Evolutionary conservation across 2,888 invertebrate species (phyloP), one percentile per base, ranked within the genome.

Genomic region (Frankliniella intonsa): DNA sequence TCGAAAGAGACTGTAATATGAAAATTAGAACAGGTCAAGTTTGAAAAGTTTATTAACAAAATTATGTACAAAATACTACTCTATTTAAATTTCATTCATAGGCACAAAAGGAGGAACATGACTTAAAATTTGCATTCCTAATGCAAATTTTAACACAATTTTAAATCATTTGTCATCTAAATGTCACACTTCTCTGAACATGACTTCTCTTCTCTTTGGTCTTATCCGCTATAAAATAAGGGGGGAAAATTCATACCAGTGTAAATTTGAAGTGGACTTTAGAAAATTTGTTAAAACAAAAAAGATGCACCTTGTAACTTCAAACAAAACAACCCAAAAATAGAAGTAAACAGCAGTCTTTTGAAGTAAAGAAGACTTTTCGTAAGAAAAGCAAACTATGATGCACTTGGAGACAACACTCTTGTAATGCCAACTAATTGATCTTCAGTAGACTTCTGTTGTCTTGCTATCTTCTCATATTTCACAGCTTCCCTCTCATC

Each of bases 401-500:
- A 76, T 10, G 69, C 69, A 76, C 69, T 76, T 11, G 69, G 69
- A 12, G 69, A 76, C 12, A 76, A 22, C 8, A 76, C 69, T 25
- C 69, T 76, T n/a, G 69, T 25, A 25, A 76, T 76, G 25, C 69
- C 69, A 25, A 76, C 69, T 25, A 76, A 25, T 22, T 76, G 69
- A 2, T 76, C 69, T 76, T 76, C 69, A 25, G 22, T 22, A 2
- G 69, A 25, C 69, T 76, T 76, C 12, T 76, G 69, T 76, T 76
- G 69, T 22, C 22, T n/a, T 7, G 83, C 80, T 19, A 88, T 86
- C 85, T 88, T 87, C 12, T 88, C 87, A 85, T 89, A 89, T 82
- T 87, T 88, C 82, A 88, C 87, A 82, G 86, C 86, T 80, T 88
- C 88, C 50, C 87, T 85, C 11, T 89, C 86, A 87, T 95, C 96